Evolutionary conservation across 2,113 vertebrate species (phyloP), one percentile per base, ranked within the genome.

Genomic region (Furnarius figulus): DNA sequence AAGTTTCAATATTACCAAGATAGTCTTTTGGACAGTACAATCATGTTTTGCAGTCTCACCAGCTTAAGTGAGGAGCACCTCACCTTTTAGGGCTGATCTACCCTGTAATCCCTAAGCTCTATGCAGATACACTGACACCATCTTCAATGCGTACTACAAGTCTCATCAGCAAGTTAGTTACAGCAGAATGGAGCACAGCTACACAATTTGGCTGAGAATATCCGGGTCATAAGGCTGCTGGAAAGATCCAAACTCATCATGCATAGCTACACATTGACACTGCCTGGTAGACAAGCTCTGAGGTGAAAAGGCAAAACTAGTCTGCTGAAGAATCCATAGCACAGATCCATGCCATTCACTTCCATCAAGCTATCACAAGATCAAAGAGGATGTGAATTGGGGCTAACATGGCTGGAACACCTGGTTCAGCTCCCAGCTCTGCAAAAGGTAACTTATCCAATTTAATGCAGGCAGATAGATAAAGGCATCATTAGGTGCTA

Each of bases 281-380:
- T 44, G 50, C 59, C 31, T 44, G 47, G 15, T 30, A 49, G 53
- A 55, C n/a, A 62, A 67, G 27, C 35, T 56, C 78, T n/a, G 35
- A 56, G 66, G 35, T 52, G 78, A 89, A 87, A 72, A 95, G 52
- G 31, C 56, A 89, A 47, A 93, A 63, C 24, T 25, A 17, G 39
- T 47, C 49, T 76, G 33, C 59, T 47, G 55, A 83, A 92, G 76
- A 84, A 94, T 30, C 35, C 74, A 75, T 28, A 91, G 59, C 59
- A 70, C 71, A 47, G 14, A 39, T n/a, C 61, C 37, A 10, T 70
- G 35, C 24, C 42, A 49, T 59, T 77, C 50, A 31, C 31, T 90
- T 56, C 53, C 65, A 88, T 31, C 47, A 68, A 44, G 23, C 35
- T 55, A 67, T 67, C 55, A 70, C 10, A 39, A 85, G 59, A 93